Evolutionary conservation across 2,113 vertebrate genomes (phyloP).

Genomic region (Rhynchomys soricoides): DNA sequence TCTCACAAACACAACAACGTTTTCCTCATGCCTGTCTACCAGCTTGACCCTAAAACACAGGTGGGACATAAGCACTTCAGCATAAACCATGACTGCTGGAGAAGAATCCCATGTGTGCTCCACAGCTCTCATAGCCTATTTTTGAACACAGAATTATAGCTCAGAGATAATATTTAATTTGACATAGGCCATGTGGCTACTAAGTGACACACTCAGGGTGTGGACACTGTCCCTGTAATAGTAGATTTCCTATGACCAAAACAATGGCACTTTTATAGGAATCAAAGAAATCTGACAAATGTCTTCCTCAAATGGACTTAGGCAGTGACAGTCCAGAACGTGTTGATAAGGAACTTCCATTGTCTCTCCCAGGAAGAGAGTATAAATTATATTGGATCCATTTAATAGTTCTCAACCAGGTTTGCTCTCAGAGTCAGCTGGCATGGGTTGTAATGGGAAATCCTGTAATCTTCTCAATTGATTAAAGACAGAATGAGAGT

Average conservation of each 20-base stretch:
- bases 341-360: neutral
- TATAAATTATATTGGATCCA: neutral
- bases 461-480: neutral
- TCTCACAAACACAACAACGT: neutral
- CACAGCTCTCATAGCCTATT: neutral
- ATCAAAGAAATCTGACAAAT: slow-evolving; percentile 29
- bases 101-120: neutral
- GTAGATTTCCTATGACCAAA: neutral
- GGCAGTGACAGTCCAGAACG: neutral
- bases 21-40: neutral
- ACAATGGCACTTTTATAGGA: neutral
- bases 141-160: neutral
- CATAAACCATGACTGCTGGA: neutral
- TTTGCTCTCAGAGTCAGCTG: neutral
- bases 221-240: neutral
- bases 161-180: slow-evolving; percentile 1
- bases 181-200: neutral
- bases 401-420: neutral
- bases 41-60: neutral
- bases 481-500: neutral
- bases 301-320: slow-evolving; percentile 27
- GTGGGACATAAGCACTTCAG: neutral
- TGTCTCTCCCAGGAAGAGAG: neutral
- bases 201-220: neutral
- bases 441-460: neutral